phyloP scores from a whole-genome alignment of 2,888 invertebrate genomes.

The Cheiracanthium punctorium region DNA sequence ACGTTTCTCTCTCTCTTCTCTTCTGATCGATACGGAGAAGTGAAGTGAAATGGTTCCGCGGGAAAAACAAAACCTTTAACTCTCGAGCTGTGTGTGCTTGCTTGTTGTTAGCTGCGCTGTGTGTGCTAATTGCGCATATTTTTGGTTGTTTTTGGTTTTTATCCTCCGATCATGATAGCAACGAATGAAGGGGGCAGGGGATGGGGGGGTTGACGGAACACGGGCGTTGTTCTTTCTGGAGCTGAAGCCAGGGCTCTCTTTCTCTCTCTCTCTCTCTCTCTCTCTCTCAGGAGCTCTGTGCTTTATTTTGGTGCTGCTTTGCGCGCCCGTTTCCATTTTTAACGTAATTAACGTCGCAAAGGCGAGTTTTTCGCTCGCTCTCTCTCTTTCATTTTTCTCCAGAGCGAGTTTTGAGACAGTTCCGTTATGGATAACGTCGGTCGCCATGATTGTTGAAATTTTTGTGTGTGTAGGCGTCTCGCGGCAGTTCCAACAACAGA shows the following conservation, averaged over 20 bases:
- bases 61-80: slow-evolving; percentile 8
- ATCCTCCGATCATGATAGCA: not conserved
- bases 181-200: too few relatives aligned
- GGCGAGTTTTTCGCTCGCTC: too few relatives aligned
- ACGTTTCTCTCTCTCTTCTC: not conserved
- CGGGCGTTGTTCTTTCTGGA: not conserved
- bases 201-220: slow-evolving; percentile 12
- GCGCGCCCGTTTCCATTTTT: slow-evolving; percentile 3
- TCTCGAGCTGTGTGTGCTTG: too few relatives aligned
- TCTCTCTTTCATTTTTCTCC: not conserved
- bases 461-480: not conserved
- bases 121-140: slow-evolving; percentile 7
- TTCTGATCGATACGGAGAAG: not conserved
- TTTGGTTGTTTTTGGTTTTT: slow-evolving; percentile 14
- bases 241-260: too few relatives aligned
- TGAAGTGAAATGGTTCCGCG: not conserved
- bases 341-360: slow-evolving; percentile 5
- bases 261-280: too few relatives aligned
- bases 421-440: not conserved
- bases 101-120: slow-evolving; percentile 1
- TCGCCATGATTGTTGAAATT: not conserved
- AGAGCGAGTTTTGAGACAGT: not conserved
- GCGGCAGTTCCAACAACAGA: too few relatives aligned
- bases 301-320: slow-evolving; percentile 5
- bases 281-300: too few relatives aligned